These are phyloP conservation scores for Anhinga anhinga DNA, from an alignment of 2,113 vertebrate species.

Conservation along the genomic window DNA sequence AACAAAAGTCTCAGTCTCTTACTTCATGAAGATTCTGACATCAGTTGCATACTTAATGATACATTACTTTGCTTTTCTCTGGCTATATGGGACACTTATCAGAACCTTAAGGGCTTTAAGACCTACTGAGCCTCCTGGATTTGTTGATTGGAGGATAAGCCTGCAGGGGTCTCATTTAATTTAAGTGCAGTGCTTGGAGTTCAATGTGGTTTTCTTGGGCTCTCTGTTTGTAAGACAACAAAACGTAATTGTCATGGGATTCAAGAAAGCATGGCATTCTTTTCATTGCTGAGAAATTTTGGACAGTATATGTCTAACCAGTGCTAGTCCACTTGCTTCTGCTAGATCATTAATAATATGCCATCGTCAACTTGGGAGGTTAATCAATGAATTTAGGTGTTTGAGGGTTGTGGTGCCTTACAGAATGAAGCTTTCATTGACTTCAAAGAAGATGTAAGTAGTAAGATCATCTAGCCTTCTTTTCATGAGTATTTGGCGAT, in stretches of 20 bases:
- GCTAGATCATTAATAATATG: not conserved
- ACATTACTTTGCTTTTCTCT: not conserved
- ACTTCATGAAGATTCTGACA: not conserved
- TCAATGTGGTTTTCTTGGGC: not conserved
- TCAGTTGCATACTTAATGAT: not conserved
- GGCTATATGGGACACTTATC: not conserved
- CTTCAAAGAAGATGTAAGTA: not conserved
- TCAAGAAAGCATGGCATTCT: not conserved
- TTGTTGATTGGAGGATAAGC: not conserved
- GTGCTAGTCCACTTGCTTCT: not conserved
- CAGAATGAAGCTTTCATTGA: not conserved
- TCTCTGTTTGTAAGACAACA: not conserved
- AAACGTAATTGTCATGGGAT: not conserved
- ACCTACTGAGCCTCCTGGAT: not conserved
- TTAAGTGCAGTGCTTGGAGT: not conserved
- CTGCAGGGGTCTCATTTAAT: not conserved
- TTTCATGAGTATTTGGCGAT: not conserved
- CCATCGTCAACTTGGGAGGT: not conserved
- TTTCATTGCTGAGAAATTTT: not conserved
- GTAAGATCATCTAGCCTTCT: not conserved
- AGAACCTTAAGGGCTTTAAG: not conserved
- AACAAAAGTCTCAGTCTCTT: not conserved
- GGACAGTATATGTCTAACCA: not conserved
- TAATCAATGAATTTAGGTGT: not conserved
- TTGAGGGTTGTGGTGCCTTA: not conserved